Evolutionary conservation across 2,113 vertebrate species (phyloP), one percentile per base, ranked within the genome.

Genomic region (Xiphophorus maculatus): DNA sequence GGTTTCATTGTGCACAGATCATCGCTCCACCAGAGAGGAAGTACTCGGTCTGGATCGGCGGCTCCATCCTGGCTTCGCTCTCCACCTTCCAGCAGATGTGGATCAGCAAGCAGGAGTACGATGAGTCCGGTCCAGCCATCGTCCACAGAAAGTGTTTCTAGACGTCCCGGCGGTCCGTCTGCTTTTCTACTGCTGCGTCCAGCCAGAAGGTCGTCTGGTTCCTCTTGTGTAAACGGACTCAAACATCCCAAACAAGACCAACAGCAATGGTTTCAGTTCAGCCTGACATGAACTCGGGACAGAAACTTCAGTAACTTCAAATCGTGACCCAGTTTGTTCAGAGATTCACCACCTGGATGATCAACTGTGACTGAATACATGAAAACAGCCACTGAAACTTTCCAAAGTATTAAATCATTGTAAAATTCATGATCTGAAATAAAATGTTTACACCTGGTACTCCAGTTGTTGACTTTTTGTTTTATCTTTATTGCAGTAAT

Each of bases 71-170:
- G 92, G 97, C 97, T 58, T 98, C 97, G 10, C 93, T 99, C 71
- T 99, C 97, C 62, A 99, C 98, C 74, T 99, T 99, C 94, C 97
- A 99, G 95, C 97, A 99, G 94, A 99, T 98, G 98, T 99, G 97
- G 98, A 99, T 99, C 95, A 98, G 96, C 95, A 99, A 99, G 84
- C 97, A 97, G 89, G 98, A 99, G 78, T 99, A 99, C 0, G 97
- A 99, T 0, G 98, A 99, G 86, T 96, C 97, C 0, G 98, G 98
- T 4, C 98, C 97, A 0, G 94, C 95, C 85, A 99, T 99, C 42
- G 98, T 99, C 81, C 98, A 99, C 91, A 97, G 97, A 94, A 99
- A 99, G 93, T 99, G 98, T 37, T 72, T 72, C 58, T 72, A 72
- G 62, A 14, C 48, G 7, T 10, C 51, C 22, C 25, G 22, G 22